phyloP scores from a whole-genome alignment of 2,113 vertebrate genomes.

The Sebastes schlegelii region DNA sequence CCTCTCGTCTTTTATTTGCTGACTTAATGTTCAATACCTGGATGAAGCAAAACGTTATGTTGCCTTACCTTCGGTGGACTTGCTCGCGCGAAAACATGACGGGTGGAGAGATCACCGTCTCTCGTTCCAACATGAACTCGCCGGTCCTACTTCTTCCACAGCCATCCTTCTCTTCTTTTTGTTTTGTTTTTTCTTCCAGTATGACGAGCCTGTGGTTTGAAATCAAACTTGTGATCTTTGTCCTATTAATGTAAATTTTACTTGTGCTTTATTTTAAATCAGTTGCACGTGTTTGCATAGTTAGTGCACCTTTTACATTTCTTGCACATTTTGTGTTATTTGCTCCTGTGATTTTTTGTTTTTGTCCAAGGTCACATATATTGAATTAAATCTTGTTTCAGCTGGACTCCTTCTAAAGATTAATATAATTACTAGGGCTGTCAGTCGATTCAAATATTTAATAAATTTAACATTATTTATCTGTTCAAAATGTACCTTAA shows the following conservation, averaged over 20 bases:
- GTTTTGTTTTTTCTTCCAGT: slow-evolving; percentile 25
- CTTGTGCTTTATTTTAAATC: slow-evolving; percentile 30
- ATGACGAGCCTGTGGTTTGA: slow-evolving; percentile 43
- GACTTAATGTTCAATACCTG: not conserved
- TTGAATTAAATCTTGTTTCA: not conserved
- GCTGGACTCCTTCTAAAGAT: slow-evolving; percentile 6
- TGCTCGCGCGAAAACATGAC: slow-evolving; percentile 18
- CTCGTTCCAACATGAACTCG: too few species aligned
- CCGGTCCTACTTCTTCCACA: not conserved
- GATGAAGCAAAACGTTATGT: slow-evolving; percentile 48
- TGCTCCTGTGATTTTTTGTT: slow-evolving; percentile 10
- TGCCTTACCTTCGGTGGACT: slow-evolving; percentile 65
- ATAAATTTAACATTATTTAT: too few species aligned
- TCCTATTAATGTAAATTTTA: slow-evolving; percentile 20
- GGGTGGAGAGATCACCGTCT: too few species aligned
- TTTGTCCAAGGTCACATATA: slow-evolving; percentile 14
- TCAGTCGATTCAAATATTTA: too few species aligned
- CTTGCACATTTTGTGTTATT: slow-evolving; percentile 61
- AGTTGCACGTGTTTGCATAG: slow-evolving; percentile 41
- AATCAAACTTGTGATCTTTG: slow-evolving; percentile 27
- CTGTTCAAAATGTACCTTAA: too few species aligned
- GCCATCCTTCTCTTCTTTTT: slow-evolving; percentile 1
- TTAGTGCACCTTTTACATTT: slow-evolving; percentile 45
- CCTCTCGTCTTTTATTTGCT: slow-evolving; percentile 25
- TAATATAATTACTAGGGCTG: not conserved